Evolutionary conservation across 1,140 invertebrate species (phyloP).

Genomic region (Philotrypesis tridentata): DNA sequence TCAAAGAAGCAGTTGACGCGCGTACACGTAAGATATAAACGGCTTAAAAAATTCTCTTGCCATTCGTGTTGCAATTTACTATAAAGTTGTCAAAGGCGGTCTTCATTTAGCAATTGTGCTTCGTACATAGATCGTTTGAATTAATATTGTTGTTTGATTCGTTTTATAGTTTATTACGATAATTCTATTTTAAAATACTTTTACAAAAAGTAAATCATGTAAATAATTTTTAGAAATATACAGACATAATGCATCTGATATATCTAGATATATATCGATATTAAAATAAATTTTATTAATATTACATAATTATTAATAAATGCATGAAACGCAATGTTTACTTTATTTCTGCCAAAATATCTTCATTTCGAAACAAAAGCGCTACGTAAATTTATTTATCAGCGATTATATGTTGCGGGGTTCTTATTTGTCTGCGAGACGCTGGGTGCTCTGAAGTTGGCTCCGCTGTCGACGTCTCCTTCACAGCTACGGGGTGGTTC

Average conservation of each 20-base stretch:
- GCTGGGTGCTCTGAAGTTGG: no score
- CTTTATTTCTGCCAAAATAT: background rate
- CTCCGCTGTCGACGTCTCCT: no score
- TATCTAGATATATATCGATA: slow-evolving; percentile 55
- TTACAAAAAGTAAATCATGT: slow-evolving; percentile 60
- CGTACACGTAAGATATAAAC: slow-evolving; percentile 51
- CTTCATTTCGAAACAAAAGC: background rate
- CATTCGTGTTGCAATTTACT: slow-evolving; percentile 55
- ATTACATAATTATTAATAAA: slow-evolving; percentile 44
- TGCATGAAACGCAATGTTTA: no score
- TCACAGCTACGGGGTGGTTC: no score
- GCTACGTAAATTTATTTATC: no score
- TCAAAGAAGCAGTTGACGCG: slow-evolving; percentile 44
- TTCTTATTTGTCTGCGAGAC: no score
- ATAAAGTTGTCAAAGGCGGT: slow-evolving; percentile 48
- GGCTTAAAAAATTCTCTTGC: slow-evolving; percentile 61
- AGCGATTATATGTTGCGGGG: no score
- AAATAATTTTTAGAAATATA: slow-evolving; percentile 67
- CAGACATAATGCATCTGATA: slow-evolving; percentile 57
- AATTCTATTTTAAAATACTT: slow-evolving; percentile 65
- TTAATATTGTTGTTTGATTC: slow-evolving; percentile 69
- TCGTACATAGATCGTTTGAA: slow-evolving; percentile 51
- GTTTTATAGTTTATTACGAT: slow-evolving; percentile 71
- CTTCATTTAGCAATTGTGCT: slow-evolving; percentile 43
- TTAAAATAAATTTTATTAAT: slow-evolving; percentile 64